Base-by-base conservation (phyloP, 2,797 vertebrate species). In the Xerus rutilus region DNA sequence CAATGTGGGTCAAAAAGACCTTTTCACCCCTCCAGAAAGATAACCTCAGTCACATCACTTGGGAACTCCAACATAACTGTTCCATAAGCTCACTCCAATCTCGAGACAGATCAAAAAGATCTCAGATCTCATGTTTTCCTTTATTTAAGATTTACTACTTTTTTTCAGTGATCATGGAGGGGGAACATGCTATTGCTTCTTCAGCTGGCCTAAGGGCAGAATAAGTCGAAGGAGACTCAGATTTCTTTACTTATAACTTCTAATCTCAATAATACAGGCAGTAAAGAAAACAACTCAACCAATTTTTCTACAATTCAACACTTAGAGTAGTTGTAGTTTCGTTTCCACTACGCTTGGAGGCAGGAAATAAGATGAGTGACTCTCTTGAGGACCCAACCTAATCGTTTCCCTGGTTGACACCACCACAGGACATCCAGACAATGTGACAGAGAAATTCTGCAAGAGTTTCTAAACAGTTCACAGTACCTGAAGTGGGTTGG, bases 71-170 rank as follows among this genome's bases (percentile, higher is more conserved):
- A 93, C 30, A 52, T 87, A 93, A 95, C 84, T 69, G 73, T 72
- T 86, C 70, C 47, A 82, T 59, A 94, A 95, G n/a, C 76, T 95
- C 54, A 47, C 28, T 89, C 5, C 35, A 83, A 77, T 96, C 89
- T 90, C 77, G 86, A 93, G 8, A 32, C 77, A 94, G 77, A 95
- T 86, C 59, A 81, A 90, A 97, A 94, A 64, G 74, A 86, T 74
- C 87, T 81, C 84, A 69, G 77, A 90, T 93, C 69, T 92, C 82
- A 30, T 25, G 52, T 73, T 96, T 90, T 87, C 52, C 86, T 84
- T 95, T 93, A 67, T 72, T 96, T 92, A 73, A 92, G 94, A 88
- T 73, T 92, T 96, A 81, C 74, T 91, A 23, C 67, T 57, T 67
- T 88, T 91, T 86, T 81, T 49, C 81, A 84, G 57, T 92, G 84